phyloP scores from a whole-genome alignment of 2,113 vertebrate species.

The Mellivora capensis region DNA sequence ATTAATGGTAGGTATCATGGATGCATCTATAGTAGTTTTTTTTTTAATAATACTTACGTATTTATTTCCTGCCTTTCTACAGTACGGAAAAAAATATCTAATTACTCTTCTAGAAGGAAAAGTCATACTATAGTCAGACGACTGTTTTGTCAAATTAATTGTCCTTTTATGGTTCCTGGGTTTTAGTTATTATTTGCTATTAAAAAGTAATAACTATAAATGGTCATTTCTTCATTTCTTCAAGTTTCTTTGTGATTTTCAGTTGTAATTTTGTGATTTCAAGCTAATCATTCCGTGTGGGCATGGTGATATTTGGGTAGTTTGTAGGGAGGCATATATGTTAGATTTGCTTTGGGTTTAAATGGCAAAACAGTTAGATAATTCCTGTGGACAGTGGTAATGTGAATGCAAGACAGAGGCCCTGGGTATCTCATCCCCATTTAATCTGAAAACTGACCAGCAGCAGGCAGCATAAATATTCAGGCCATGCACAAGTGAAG shows the following conservation, averaged over 20 bases:
- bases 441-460: not conserved
- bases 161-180: not conserved
- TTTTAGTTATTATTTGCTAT: not conserved
- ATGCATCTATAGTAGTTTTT: not conserved
- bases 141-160: not conserved
- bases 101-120: conserved; percentile 8
- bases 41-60: not conserved
- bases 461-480: not conserved
- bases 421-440: not conserved
- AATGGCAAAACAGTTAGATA: not conserved
- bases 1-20: not conserved
- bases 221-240: not conserved
- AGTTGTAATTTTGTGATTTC: not conserved
- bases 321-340: not conserved
- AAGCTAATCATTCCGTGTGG: not conserved
- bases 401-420: not conserved
- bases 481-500: not conserved
- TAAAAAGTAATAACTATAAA: not conserved
- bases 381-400: not conserved
- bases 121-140: not conserved
- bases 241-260: not conserved
- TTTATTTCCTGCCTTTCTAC: conserved; percentile 8
- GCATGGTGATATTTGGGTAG: not conserved
- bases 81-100: not conserved
- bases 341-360: not conserved